Evolutionary conservation across 2,113 vertebrate species (phyloP).

Genomic region (Hydrolagus affinis): DNA sequence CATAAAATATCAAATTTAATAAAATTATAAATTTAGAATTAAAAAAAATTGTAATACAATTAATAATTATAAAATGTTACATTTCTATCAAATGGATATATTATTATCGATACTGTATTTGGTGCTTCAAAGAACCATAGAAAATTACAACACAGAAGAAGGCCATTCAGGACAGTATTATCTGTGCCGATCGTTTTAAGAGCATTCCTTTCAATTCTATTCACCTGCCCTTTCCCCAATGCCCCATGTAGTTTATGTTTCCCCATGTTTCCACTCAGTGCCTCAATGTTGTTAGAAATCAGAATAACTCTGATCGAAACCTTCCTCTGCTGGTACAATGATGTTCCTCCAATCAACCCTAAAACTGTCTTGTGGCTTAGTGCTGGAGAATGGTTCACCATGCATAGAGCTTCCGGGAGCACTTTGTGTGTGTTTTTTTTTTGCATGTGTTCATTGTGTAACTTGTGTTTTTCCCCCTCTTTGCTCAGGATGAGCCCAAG

Average conservation of each 20-base stretch:
- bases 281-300: neutral
- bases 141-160: neutral
- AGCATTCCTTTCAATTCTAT: too few species aligned
- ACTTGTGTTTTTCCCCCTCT: conserved; percentile 63
- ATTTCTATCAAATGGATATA: too few species aligned
- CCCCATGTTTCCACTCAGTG: neutral
- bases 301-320: neutral
- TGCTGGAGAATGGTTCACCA: too few species aligned
- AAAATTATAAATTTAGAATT: too few species aligned
- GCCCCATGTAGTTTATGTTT: neutral
- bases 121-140: too few species aligned
- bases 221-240: neutral
- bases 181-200: neutral
- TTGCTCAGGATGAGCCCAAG: conserved; percentile 65
- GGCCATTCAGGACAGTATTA: neutral
- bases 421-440: conserved; percentile 41
- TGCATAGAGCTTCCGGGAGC: neutral
- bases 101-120: too few species aligned
- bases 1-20: too few species aligned
- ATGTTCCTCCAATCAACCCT: neutral
- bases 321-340: neutral
- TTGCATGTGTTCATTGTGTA: conserved; percentile 63
- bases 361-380: neutral
- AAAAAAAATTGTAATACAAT: too few species aligned
- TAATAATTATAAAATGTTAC: neutral